phyloP scores from a whole-genome alignment of 2,888 invertebrate genomes.

The Lithophane socia region DNA sequence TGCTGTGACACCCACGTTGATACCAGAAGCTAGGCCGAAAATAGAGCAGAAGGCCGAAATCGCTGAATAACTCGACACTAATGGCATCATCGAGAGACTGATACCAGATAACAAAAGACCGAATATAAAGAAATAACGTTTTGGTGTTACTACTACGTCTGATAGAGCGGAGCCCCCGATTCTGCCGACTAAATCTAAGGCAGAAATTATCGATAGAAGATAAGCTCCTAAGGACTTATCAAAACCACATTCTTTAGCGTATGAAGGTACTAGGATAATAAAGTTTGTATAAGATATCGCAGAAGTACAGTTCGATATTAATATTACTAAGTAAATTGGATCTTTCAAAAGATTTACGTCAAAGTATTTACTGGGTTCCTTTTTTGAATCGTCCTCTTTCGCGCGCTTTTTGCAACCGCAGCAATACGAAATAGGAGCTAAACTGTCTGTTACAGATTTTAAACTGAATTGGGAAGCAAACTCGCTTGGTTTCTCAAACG shows the following conservation, averaged over 20 bases:
- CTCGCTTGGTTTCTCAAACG: slow-evolving; percentile 94
- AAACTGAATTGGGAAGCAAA: slow-evolving; percentile 95
- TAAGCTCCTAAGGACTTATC: slow-evolving; percentile 93
- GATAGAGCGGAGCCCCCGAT: slow-evolving; percentile 96
- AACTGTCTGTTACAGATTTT: slow-evolving; percentile 91
- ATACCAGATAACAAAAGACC: slow-evolving; percentile 95
- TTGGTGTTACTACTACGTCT: slow-evolving; percentile 94
- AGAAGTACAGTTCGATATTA: slow-evolving; percentile 96
- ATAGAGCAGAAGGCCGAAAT: slow-evolving; percentile 93
- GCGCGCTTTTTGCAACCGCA: slow-evolving; percentile 82
- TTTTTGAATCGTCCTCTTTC: slow-evolving; percentile 78
- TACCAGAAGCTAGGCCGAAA: slow-evolving; percentile 95
- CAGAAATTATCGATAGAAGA: slow-evolving; percentile 94
- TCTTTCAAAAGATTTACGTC: slow-evolving; percentile 94
- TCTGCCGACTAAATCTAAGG: slow-evolving; percentile 95
- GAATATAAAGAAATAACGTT: slow-evolving; percentile 95
- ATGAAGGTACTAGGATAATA: slow-evolving; percentile 94
- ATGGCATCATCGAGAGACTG: slow-evolving; percentile 93
- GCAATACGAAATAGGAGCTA: slow-evolving; percentile 85
- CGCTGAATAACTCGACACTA: slow-evolving; percentile 91
- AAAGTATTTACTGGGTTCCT: slow-evolving; percentile 92
- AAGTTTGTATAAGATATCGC: slow-evolving; percentile 97
- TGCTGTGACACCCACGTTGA: slow-evolving; percentile 96
- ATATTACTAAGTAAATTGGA: slow-evolving; percentile 95
- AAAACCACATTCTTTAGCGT: slow-evolving; percentile 93